phyloP scores from a whole-genome alignment of 2,797 vertebrate species.

The Chromobotia macracanthus region DNA sequence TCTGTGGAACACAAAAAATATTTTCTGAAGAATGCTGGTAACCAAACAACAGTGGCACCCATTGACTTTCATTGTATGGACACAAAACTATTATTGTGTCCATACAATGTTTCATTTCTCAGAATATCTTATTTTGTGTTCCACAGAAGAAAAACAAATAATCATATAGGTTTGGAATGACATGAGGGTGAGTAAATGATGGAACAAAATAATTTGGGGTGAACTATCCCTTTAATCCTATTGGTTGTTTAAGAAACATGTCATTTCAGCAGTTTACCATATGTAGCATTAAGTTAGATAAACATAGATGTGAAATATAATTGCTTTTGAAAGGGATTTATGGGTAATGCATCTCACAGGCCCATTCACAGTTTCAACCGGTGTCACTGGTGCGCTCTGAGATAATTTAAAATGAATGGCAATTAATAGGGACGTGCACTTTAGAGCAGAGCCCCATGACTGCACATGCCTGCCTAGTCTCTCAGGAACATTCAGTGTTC shows the following conservation, averaged over 20 bases:
- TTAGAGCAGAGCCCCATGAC: slow-evolving; percentile 64
- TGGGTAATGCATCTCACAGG: slow-evolving; percentile 41
- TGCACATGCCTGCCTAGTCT: slow-evolving; percentile 56
- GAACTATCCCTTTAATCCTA: background rate
- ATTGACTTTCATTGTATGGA: too few relatives aligned
- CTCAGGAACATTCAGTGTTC: slow-evolving; percentile 63
- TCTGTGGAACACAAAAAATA: too few relatives aligned
- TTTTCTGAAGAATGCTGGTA: too few relatives aligned
- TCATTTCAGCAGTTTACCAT: slow-evolving; percentile 32
- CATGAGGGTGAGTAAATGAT: too few relatives aligned
- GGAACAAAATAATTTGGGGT: too few relatives aligned
- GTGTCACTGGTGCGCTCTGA: slow-evolving; percentile 64
- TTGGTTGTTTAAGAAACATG: background rate
- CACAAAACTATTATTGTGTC: too few relatives aligned
- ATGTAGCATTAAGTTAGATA: slow-evolving; percentile 40
- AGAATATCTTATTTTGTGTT: too few relatives aligned
- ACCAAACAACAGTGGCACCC: too few relatives aligned
- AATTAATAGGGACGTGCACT: slow-evolving; percentile 72
- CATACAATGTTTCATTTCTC: too few relatives aligned
- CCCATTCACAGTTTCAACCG: slow-evolving; percentile 44
- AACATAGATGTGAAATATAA: slow-evolving; percentile 44
- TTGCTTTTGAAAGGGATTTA: slow-evolving; percentile 31
- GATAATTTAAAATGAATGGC: slow-evolving; percentile 72
- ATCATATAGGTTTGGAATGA: too few relatives aligned
- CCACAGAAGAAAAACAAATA: too few relatives aligned